These are phyloP conservation scores for Chironomus riparius DNA, from an alignment of 2,888 invertebrate species.

Conservation along the genomic window DNA sequence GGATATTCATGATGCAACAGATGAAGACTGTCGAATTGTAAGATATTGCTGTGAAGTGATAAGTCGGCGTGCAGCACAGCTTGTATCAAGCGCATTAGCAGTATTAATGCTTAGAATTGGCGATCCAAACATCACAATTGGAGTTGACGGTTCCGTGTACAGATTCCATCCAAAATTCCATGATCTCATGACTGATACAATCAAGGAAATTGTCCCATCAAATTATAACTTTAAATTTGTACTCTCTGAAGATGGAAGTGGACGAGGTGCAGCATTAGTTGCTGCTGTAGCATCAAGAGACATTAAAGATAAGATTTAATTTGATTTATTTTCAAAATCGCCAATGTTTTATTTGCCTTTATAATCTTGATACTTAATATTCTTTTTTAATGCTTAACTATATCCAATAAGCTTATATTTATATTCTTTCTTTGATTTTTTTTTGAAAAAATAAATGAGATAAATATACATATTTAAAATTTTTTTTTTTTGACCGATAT, in stretches of 20 bases:
- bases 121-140: constrained; percentile 47
- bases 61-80: constrained; percentile 77
- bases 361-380: neutral
- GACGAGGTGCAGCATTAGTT: constrained; percentile 80
- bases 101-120: constrained; percentile 76
- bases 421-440: constrained; percentile 26
- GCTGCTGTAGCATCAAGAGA: constrained; percentile 72
- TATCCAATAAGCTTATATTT: neutral
- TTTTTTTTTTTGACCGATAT: too few relatives aligned
- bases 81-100: constrained; percentile 77
- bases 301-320: constrained; percentile 26
- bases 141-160: constrained; percentile 91
- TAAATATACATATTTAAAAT: constrained; percentile 4
- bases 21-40: constrained; percentile 78
- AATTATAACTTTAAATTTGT: constrained; percentile 51
- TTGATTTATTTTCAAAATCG: constrained; percentile 20
- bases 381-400: constrained; percentile 1
- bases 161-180: constrained; percentile 89
- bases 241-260: constrained; percentile 82
- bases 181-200: constrained; percentile 78
- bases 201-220: constrained; percentile 56
- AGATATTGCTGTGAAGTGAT: constrained; percentile 80
- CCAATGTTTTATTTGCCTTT: neutral
- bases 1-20: constrained; percentile 63
- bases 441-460: constrained; percentile 15